A percentile compares a stretch with the other conserved stretches of the same genome.
phyloP scores from a whole-genome alignment of 2,888 invertebrate species.

The Bruchidius siliquastri region DNA sequence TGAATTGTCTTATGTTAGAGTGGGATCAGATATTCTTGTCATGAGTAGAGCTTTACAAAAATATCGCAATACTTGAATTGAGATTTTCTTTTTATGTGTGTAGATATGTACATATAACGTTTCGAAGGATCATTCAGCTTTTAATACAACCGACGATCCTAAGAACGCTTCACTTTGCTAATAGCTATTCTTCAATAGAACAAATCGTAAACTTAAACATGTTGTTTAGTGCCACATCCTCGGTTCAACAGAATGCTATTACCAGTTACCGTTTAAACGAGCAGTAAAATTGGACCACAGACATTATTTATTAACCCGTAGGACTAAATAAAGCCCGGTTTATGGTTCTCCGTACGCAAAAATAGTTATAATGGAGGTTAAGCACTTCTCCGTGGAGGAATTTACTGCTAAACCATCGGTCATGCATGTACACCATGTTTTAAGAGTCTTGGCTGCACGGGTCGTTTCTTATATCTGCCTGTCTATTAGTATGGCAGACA shows the following conservation, averaged over 20 bases:
- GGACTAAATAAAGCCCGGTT: not conserved
- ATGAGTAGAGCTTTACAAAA: too few species aligned
- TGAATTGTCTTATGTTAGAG: too few species aligned
- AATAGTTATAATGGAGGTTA: not conserved
- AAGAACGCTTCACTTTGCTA: not conserved
- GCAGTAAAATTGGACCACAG: not conserved
- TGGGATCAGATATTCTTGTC: too few species aligned
- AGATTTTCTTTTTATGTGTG: too few species aligned
- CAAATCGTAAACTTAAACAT: not conserved
- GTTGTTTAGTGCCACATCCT: not conserved
- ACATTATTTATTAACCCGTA: not conserved
- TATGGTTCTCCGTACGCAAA: not conserved
- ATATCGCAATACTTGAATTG: too few species aligned
- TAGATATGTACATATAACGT: too few species aligned
- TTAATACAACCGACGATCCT: not conserved
- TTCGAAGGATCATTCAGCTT: not conserved
- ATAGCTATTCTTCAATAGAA: not conserved
- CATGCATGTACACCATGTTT: not conserved
- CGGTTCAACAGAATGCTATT: not conserved
- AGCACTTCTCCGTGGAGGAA: not conserved
- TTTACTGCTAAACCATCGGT: not conserved
- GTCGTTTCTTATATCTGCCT: not conserved
- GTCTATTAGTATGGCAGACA: not conserved
- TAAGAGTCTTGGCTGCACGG: not conserved
- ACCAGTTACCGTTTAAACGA: not conserved